Evolutionary conservation across 2,113 vertebrate genomes (phyloP).

Genomic region (Ammodytes marinus): DNA sequence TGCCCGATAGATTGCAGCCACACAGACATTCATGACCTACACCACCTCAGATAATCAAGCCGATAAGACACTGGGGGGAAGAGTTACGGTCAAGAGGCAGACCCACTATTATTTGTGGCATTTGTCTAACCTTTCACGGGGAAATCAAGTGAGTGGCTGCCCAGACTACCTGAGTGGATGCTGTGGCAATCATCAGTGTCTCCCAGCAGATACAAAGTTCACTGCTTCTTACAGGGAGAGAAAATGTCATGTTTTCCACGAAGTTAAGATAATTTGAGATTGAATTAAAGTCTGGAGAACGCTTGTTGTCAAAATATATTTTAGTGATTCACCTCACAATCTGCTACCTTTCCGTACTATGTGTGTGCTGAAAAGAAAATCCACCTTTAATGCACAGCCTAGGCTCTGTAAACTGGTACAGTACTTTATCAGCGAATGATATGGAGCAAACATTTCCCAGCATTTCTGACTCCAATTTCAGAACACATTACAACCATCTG

Average conservation of each 20-base stretch:
- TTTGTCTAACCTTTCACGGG: conserved; percentile 75
- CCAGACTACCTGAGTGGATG: conserved; percentile 38
- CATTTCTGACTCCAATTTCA: too few species aligned
- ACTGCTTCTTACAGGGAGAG: not conserved
- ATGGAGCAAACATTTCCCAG: too few species aligned
- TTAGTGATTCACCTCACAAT: too few species aligned
- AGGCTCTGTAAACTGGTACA: too few species aligned
- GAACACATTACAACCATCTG: not conserved
- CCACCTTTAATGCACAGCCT: too few species aligned
- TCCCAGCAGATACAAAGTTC: conserved; percentile 34
- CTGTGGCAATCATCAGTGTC: conserved; percentile 37
- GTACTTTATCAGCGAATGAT: too few species aligned
- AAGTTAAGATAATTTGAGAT: too few species aligned
- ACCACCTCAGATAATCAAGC: conserved; percentile 50
- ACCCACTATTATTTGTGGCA: conserved; percentile 70
- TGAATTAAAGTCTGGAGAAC: too few species aligned
- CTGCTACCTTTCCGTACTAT: too few species aligned
- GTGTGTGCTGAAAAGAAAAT: too few species aligned
- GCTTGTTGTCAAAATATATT: too few species aligned
- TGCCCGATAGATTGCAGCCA: conserved; percentile 24
- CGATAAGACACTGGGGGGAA: not conserved
- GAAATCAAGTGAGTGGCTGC: conserved; percentile 39
- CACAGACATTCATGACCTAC: conserved; percentile 41
- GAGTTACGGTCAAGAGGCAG: conserved; percentile 44
- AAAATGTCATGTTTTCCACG: not conserved